Percentiles rank a stretch among this genome's conserved stretches.
Conservation (phyloP, 2,888 invertebrate species). For the Drosophila picticornis region DNA sequence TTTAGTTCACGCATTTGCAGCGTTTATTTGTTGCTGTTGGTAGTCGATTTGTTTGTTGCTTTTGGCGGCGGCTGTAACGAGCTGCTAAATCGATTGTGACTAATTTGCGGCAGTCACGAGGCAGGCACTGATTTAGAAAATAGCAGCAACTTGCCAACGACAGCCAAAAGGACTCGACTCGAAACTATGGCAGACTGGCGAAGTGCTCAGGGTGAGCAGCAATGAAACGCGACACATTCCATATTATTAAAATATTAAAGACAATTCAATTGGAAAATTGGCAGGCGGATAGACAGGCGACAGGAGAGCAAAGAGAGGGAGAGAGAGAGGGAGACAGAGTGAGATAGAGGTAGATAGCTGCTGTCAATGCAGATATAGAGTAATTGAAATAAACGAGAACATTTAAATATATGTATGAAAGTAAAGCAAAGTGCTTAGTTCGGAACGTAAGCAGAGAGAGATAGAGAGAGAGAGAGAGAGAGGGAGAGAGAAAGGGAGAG, state of each 20-base stretch:
- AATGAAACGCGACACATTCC: constrained; percentile 48
- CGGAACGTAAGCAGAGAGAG: neutral
- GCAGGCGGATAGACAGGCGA: constrained; percentile 57
- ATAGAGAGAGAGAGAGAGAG: constrained; percentile 13
- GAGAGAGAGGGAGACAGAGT: neutral
- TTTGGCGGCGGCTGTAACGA: constrained; percentile 71
- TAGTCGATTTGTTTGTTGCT: constrained; percentile 29
- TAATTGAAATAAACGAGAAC: constrained; percentile 78
- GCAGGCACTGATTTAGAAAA: constrained; percentile 65
- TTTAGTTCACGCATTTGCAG: constrained; percentile 59
- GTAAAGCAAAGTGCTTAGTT: neutral
- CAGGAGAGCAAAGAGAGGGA: constrained; percentile 8
- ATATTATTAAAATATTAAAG: constrained; percentile 79
- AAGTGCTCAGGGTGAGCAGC: constrained; percentile 6
- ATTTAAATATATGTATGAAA: constrained; percentile 26
- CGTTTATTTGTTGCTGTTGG: constrained; percentile 32
- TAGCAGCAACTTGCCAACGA: constrained; percentile 38
- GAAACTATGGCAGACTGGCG: neutral
- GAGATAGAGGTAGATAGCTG: constrained; percentile 10
- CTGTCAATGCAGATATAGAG: constrained; percentile 63
- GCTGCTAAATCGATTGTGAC: constrained; percentile 80
- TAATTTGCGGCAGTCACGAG: constrained; percentile 74
- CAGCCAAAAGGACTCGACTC: constrained; percentile 32
- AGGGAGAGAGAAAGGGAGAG: neutral
- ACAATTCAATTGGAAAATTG: constrained; percentile 80